Percentiles rank a stretch among this genome's conserved stretches.
Conservation (phyloP, 2,888 invertebrate species). For the Acrobasis consociella region DNA sequence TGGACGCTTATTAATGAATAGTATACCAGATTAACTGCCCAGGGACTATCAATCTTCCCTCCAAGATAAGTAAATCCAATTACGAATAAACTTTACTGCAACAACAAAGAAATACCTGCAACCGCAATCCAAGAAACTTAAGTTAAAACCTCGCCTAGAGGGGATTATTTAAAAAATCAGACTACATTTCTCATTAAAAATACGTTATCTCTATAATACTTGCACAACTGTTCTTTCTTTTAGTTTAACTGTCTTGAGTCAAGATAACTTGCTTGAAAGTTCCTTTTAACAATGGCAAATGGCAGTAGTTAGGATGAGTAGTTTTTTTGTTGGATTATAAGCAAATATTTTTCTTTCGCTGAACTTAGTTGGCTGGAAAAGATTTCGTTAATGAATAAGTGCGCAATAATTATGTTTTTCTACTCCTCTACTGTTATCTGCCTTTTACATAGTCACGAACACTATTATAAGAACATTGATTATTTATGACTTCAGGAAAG, state of each 20-base stretch:
- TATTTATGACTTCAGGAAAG: too few relatives aligned
- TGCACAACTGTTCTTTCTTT: constrained; percentile 9
- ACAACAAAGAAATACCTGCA: too few relatives aligned
- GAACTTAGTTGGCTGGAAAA: neutral
- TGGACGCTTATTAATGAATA: too few relatives aligned
- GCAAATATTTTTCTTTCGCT: too few relatives aligned
- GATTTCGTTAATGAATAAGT: too few relatives aligned
- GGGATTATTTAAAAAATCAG: constrained; percentile 8
- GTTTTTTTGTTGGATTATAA: neutral
- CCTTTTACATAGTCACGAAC: too few relatives aligned
- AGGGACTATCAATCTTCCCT: neutral
- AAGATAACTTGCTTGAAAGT: constrained; percentile 10
- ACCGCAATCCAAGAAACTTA: neutral
- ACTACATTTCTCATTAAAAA: constrained; percentile 17
- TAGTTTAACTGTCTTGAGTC: constrained; percentile 15
- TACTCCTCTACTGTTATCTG: too few relatives aligned
- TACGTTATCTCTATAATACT: constrained; percentile 13
- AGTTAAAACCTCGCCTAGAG: neutral
- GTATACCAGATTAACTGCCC: too few relatives aligned
- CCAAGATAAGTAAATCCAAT: neutral
- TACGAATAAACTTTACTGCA: neutral
- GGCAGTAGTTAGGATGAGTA: neutral
- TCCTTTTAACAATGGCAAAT: constrained; percentile 19
- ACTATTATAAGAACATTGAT: too few relatives aligned
- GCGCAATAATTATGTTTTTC: too few relatives aligned